Evolutionary conservation across 2,113 vertebrate genomes (phyloP).

Genomic region (Rattus rattus): DNA sequence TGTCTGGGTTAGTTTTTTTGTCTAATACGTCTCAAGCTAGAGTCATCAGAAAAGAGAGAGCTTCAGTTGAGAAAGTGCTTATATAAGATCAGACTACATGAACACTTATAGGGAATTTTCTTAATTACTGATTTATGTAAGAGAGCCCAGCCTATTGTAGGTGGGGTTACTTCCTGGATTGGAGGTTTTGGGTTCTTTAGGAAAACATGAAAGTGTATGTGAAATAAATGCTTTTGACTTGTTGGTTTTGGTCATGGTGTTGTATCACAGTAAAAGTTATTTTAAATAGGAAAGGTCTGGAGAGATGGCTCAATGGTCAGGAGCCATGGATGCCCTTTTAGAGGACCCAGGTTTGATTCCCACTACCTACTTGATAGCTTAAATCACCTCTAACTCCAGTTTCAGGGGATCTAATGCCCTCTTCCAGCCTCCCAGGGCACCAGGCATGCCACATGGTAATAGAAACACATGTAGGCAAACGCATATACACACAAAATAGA

Average conservation of each 20-base stretch:
- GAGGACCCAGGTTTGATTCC: background rate
- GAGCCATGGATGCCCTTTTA: background rate
- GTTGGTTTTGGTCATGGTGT: background rate
- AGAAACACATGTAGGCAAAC: background rate
- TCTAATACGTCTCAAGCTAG: too few species aligned
- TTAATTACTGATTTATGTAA: background rate
- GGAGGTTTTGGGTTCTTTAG: background rate
- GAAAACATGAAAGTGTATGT: background rate
- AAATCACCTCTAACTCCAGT: background rate
- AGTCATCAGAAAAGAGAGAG: background rate
- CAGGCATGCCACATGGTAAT: background rate
- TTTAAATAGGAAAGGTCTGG: background rate
- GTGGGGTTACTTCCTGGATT: background rate
- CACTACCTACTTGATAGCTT: background rate
- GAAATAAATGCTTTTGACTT: background rate
- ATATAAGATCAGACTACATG: background rate
- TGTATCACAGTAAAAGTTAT: background rate
- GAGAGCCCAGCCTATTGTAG: background rate
- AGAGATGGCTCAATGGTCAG: background rate
- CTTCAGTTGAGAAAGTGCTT: background rate
- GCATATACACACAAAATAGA: background rate
- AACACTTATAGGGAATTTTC: background rate
- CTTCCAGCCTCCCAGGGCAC: background rate
- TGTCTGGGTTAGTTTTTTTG: background rate
- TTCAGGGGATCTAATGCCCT: background rate